Evolutionary conservation across 1,140 invertebrate genomes (phyloP).

Genomic region (Sitophilus oryzae): DNA sequence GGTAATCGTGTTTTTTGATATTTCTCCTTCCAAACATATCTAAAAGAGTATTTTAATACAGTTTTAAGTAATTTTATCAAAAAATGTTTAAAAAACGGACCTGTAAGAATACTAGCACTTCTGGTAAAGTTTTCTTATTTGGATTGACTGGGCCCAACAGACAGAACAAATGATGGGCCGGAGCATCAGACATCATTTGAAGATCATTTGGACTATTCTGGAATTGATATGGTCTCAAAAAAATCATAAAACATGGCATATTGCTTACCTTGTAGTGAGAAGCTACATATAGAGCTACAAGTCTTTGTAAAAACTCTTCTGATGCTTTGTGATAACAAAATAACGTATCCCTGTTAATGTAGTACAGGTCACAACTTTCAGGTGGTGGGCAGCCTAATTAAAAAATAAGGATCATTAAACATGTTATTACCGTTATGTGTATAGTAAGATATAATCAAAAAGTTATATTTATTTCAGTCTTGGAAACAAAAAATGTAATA

Average conservation of each 20-base stretch:
- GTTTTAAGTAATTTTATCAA: constrained; percentile 75
- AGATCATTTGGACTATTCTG: constrained; percentile 98
- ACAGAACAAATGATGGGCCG: constrained; percentile 96
- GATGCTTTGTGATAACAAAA: constrained; percentile 97
- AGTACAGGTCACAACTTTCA: constrained; percentile 83
- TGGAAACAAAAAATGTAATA: too few species aligned
- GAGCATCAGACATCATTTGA: constrained; percentile 97
- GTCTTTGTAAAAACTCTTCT: constrained; percentile 86
- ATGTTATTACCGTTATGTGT: too few species aligned
- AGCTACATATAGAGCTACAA: constrained; percentile 91
- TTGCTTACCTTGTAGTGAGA: constrained; percentile 90
- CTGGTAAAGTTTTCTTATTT: constrained; percentile 69
- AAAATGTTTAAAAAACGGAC: constrained; percentile 48
- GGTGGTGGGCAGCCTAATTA: constrained; percentile 70
- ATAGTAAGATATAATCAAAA: too few species aligned
- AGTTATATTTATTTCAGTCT: too few species aligned
- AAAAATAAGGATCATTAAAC: background rate
- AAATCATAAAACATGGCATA: constrained; percentile 48
- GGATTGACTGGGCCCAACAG: constrained; percentile 79
- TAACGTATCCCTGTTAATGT: constrained; percentile 88
- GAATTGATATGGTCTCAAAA: constrained; percentile 33
- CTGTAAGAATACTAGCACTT: constrained; percentile 88
- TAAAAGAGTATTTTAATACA: constrained; percentile 43
- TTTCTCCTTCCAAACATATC: constrained; percentile 94
- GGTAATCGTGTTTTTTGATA: constrained; percentile 75